Base-by-base conservation (phyloP, 2,888 invertebrate genomes). In the Odontomyia ornata region DNA sequence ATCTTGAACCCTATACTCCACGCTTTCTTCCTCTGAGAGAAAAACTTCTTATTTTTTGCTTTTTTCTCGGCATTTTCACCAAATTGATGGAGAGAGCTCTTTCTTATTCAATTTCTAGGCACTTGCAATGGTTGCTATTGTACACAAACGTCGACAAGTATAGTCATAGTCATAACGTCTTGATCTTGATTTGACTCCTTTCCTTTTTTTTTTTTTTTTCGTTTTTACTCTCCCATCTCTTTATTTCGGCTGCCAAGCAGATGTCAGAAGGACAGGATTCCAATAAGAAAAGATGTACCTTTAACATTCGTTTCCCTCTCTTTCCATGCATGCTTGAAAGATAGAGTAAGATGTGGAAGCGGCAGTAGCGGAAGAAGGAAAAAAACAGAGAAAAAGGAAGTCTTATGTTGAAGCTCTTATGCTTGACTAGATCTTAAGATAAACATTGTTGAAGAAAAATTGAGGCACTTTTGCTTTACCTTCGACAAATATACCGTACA, bases 181-280 rank as follows among this genome's bases (percentile, higher is more conserved):
- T 65, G 65, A 65, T 65, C 65, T 65, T 65, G 65, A 65, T 65
- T 65, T 65, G 65, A 65, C 65, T 65, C 36, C 65, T 65, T 69
- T 36, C 36, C 36, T 36, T 36, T 36, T 36, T 36, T 36, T 36
- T 9, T n/a, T 65, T 21, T 36, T 65, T 69, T 36, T 9, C 36
- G 3, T 36, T 36, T 36, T 36, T 36, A 5, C 36, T 3, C 9
- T 36, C 36, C 36, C 3, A 5, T 9, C 9, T 9, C 36, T 36
- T 46, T 69, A 46, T 69, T 69, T 69, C 69, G 69, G 69, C 47
- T 23, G 69, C 69, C 69, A 25, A 47, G 69, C 69, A 47, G 47
- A 69, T 69, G 69, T 69, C 65, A 65, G 36, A 36, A 52, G n/a
- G 52, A 36, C 36, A 36, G 36, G 9, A 36, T 36, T 36, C 36